phyloP scores from a whole-genome alignment of 1,140 invertebrate species.

The Ostrea edulis region DNA sequence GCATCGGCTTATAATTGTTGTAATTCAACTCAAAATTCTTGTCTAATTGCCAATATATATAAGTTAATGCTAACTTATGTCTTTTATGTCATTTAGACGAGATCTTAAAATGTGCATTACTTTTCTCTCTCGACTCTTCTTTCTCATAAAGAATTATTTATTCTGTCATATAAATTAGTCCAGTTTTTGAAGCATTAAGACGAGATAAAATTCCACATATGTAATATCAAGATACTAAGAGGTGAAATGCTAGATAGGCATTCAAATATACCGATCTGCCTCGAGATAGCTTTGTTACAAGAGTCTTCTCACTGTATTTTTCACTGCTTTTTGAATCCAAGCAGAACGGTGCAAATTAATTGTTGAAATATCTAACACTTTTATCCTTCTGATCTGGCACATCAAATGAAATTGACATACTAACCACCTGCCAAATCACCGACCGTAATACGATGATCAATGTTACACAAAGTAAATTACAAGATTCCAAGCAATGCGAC shows the following conservation, averaged over 20 bases:
- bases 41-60: not conserved
- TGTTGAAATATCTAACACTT: conserved; percentile 16
- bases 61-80: not conserved
- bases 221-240: not conserved
- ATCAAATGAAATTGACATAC: conserved; percentile 7
- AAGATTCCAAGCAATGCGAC: not conserved
- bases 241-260: not conserved
- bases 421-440: conserved; percentile 22
- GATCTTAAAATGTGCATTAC: conserved; percentile 5
- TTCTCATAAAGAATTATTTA: not conserved
- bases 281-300: not conserved
- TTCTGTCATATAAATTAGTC: not conserved
- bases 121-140: not conserved
- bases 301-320: not conserved
- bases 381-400: not conserved
- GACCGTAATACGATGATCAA: not conserved
- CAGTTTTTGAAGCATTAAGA: conserved; percentile 9
- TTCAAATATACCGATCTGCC: not conserved
- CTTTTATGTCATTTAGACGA: not conserved
- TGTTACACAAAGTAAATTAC: not conserved
- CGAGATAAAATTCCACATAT: conserved; percentile 17
- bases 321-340: not conserved
- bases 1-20: not conserved
- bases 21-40: not conserved
- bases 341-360: not conserved